phyloP scores from a whole-genome alignment of 1,140 invertebrate species.

The Conus ventricosus region DNA sequence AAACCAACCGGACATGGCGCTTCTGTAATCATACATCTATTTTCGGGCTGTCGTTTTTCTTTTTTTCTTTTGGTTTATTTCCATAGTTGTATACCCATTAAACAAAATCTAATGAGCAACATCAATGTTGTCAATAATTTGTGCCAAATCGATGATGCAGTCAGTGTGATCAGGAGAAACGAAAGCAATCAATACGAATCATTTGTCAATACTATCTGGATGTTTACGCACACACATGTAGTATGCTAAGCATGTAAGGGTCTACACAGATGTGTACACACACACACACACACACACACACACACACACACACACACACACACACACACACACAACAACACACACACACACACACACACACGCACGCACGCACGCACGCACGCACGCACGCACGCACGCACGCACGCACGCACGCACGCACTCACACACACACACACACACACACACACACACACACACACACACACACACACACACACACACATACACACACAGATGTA shows the following conservation, averaged over 20 bases:
- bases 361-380: neutral
- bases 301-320: constrained; percentile 1
- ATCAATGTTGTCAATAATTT: too few relatives aligned
- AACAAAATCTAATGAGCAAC: too few relatives aligned
- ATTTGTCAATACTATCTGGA: too few relatives aligned
- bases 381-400: neutral
- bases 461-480: constrained; percentile 10
- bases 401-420: neutral
- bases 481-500: neutral
- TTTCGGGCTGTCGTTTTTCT: too few relatives aligned
- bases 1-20: too few relatives aligned
- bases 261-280: neutral
- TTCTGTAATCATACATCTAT: too few relatives aligned
- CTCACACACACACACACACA: neutral
- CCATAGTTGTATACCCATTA: too few relatives aligned
- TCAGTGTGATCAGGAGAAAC: too few relatives aligned
- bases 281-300: neutral
- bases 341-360: constrained; percentile 13
- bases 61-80: too few relatives aligned
- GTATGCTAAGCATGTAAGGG: neutral
- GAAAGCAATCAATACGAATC: too few relatives aligned
- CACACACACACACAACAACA: constrained; percentile 23
- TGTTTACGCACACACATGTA: too few relatives aligned
- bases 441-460: constrained; percentile 14
- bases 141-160: too few relatives aligned